phyloP scores from a whole-genome alignment of 2,797 vertebrate species.

The Gouania willdenowi region DNA sequence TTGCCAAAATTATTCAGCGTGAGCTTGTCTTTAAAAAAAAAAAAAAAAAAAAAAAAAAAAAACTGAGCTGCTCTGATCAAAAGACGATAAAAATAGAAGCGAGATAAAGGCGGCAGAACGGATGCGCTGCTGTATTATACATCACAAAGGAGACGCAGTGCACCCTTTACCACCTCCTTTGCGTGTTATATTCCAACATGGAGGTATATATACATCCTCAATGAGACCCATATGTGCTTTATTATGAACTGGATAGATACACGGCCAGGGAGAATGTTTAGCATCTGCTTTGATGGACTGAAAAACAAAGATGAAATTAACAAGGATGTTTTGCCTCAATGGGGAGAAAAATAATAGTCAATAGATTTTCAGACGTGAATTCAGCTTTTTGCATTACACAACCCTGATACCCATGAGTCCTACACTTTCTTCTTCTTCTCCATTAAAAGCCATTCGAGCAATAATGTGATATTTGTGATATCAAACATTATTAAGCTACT shows the following conservation, averaged over 20 bases:
- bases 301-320: conserved; percentile 17
- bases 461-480: no score
- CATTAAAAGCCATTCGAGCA: no score
- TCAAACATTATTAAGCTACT: no score
- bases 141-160: conserved; percentile 28
- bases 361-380: no score
- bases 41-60: no score
- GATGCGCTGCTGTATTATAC: conserved; percentile 34
- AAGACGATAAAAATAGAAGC: conserved; percentile 49
- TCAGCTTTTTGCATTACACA: no score
- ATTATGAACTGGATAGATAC: neutral
- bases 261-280: conserved; percentile 5
- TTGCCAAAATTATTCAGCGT: conserved; percentile 18
- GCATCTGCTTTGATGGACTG: conserved; percentile 5
- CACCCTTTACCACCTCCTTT: conserved; percentile 29
- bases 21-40: conserved; percentile 17
- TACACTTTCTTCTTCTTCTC: no score
- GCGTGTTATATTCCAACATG: conserved; percentile 7
- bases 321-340: conserved; percentile 1
- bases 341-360: no score
- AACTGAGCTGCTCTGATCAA: conserved; percentile 44
- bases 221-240: conserved; percentile 1
- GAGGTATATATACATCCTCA: conserved; percentile 1
- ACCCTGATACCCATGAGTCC: no score
- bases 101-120: conserved; percentile 34